Percentiles rank a stretch among this genome's conserved stretches.
These are phyloP conservation scores for Theocolax elegans DNA, from an alignment of 1,140 invertebrate species.

Conservation along the genomic window DNA sequence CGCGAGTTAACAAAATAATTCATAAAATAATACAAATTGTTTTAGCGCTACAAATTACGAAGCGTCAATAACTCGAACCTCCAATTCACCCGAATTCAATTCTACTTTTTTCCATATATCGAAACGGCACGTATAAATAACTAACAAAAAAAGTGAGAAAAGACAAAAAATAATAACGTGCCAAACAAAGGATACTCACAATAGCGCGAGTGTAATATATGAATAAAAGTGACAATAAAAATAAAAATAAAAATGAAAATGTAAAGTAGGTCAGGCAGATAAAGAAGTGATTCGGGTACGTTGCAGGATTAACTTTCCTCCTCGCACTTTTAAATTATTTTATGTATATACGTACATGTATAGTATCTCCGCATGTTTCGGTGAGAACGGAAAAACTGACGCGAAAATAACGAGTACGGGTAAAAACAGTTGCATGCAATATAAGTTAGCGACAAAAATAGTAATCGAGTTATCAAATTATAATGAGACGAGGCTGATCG, in stretches of 20 bases:
- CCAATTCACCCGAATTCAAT: neutral
- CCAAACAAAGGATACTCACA: slow-evolving; percentile 4
- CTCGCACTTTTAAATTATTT: slow-evolving; percentile 1
- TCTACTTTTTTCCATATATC: neutral
- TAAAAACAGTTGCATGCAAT: too few species aligned
- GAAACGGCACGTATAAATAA: neutral
- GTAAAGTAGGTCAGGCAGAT: slow-evolving; percentile 12
- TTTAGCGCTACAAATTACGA: slow-evolving; percentile 4
- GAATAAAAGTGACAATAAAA: slow-evolving; percentile 18
- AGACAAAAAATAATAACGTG: neutral
- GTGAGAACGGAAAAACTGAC: too few species aligned
- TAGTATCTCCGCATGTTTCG: neutral
- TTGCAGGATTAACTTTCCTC: neutral
- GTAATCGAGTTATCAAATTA: too few species aligned
- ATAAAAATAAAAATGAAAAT: slow-evolving; percentile 12
- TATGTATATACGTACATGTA: slow-evolving; percentile 1
- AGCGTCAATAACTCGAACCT: slow-evolving; percentile 5
- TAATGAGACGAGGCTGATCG: too few species aligned
- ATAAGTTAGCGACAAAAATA: too few species aligned
- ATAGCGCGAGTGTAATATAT: neutral
- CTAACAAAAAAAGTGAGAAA: neutral
- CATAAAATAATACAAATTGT: too few species aligned
- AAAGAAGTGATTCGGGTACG: neutral
- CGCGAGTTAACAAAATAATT: too few species aligned
- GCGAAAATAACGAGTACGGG: too few species aligned